Evolutionary conservation across 2,113 vertebrate genomes (phyloP), one percentile per base, ranked within the genome.

Genomic region (Pterocles gutturalis): DNA sequence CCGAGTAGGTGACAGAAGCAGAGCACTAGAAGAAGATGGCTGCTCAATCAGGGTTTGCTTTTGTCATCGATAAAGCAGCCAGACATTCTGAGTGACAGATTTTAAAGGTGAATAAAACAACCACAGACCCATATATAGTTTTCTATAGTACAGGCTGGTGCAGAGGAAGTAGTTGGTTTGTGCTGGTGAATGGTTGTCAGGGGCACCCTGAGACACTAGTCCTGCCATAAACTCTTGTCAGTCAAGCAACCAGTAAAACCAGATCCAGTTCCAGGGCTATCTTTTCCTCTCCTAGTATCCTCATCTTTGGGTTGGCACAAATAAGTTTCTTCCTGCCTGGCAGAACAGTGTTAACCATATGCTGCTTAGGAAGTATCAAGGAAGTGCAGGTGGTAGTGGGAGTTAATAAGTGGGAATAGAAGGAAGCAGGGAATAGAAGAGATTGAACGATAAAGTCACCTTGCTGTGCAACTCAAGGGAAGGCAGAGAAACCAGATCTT

Each of bases 361-460:
- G 9, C 53, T 86, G 10, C 57, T 76, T 28, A 71, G 28, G 48
- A 93, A 79, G 13, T 19, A 20, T n/a, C 41, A 76, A 58, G 49
- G 13, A 80, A 57, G 22, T 48, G 57, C 11, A 3, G 10, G 19
- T 26, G 49, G 16, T 7, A 91, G 18, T 21, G 65, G 15, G 38
- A 19, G 0, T 58, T 76, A 66, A 45, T 36, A 77, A 62, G 8
- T 41, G 13, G 41, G 41, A 41, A 41, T 41, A 41, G 41, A 41
- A 41, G 31, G 45, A 90, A 62, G 26, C 16, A 36, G 11, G 13
- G 20, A 81, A 76, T 3, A 48, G 11, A 6, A 60, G 34, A 77
- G 31, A 22, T 6, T 34, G 28, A 76, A 67, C 0, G 0, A 51
- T 24, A 76, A 66, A 67, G 41, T 61, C 55, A 77, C 6, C n/a